A percentile compares a stretch with the other conserved stretches of the same genome.
Conservation (phyloP, 2,888 invertebrate genomes). For the Psylliodes chrysocephalus region DNA sequence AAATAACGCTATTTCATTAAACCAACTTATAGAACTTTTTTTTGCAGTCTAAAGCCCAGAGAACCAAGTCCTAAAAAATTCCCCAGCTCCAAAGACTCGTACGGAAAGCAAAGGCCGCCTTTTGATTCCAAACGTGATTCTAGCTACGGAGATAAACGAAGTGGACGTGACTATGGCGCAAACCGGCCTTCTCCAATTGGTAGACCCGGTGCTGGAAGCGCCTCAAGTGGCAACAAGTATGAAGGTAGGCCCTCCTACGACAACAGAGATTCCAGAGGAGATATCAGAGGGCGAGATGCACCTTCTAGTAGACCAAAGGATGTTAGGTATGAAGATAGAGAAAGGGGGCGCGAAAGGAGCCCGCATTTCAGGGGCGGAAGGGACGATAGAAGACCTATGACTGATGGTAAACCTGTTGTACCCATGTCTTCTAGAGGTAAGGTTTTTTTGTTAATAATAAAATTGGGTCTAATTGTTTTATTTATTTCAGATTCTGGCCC, state of each 20-base stretch:
- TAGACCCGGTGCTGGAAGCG: slow-evolving; percentile 41
- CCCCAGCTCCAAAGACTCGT: slow-evolving; percentile 49
- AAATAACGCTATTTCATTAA: no score
- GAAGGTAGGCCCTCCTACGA: slow-evolving; percentile 48
- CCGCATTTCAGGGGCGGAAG: slow-evolving; percentile 55
- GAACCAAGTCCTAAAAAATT: slow-evolving; percentile 53
- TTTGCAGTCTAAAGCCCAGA: slow-evolving; percentile 52
- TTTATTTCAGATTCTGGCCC: slow-evolving; percentile 47
- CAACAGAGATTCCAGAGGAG: slow-evolving; percentile 44
- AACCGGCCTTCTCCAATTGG: slow-evolving; percentile 46
- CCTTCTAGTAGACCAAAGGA: slow-evolving; percentile 49
- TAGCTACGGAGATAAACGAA: slow-evolving; percentile 56
- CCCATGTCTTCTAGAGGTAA: slow-evolving; percentile 50
- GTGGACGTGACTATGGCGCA: slow-evolving; percentile 53
- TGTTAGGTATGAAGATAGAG: slow-evolving; percentile 53
- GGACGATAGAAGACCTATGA: slow-evolving; percentile 52
- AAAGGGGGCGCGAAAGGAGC: slow-evolving; percentile 55
- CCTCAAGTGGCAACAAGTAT: slow-evolving; percentile 45
- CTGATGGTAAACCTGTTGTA: slow-evolving; percentile 52
- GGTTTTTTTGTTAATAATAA: no score
- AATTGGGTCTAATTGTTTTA: no score
- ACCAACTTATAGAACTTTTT: no score
- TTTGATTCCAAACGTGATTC: slow-evolving; percentile 56
- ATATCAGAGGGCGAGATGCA: slow-evolving; percentile 29
- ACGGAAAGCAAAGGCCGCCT: slow-evolving; percentile 42